phyloP scores from a whole-genome alignment of 1,140 invertebrate genomes.

The Mycetomoellerius zeteki region DNA sequence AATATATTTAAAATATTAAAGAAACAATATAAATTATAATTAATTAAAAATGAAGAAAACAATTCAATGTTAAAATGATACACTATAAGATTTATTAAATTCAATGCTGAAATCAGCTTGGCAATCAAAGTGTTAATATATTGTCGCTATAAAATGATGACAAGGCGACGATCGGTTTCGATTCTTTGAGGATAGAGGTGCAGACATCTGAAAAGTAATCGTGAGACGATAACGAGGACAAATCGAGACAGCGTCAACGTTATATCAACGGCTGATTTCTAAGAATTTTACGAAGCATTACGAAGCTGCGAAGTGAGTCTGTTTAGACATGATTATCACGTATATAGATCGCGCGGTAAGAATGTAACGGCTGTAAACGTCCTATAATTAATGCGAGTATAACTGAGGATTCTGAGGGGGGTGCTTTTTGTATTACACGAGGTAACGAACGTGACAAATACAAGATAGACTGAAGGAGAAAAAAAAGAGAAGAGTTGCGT shows the following conservation, averaged over 20 bases:
- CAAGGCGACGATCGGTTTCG: not conserved
- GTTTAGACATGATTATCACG: conserved; percentile 11
- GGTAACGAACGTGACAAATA: conserved; percentile 22
- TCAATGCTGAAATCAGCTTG: too few species aligned
- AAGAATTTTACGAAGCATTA: conserved; percentile 45
- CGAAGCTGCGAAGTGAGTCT: not conserved
- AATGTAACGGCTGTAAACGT: conserved; percentile 37
- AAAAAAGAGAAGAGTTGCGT: conserved; percentile 31
- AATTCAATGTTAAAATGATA: too few species aligned
- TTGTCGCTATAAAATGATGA: not conserved
- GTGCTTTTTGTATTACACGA: conserved; percentile 54
- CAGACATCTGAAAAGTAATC: not conserved
- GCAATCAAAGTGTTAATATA: not conserved
- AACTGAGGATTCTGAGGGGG: conserved; percentile 3
- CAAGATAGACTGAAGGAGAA: conserved; percentile 27
- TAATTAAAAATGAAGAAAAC: too few species aligned
- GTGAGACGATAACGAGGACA: not conserved
- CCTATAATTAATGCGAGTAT: conserved; percentile 21
- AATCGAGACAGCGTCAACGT: not conserved
- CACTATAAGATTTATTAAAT: too few species aligned
- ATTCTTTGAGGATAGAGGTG: not conserved
- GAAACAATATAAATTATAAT: too few species aligned
- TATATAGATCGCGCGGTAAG: not conserved
- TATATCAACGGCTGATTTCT: conserved; percentile 1
- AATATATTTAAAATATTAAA: too few species aligned